phyloP scores from a whole-genome alignment of 1,140 invertebrate species.

The Helicoverpa armigera region DNA sequence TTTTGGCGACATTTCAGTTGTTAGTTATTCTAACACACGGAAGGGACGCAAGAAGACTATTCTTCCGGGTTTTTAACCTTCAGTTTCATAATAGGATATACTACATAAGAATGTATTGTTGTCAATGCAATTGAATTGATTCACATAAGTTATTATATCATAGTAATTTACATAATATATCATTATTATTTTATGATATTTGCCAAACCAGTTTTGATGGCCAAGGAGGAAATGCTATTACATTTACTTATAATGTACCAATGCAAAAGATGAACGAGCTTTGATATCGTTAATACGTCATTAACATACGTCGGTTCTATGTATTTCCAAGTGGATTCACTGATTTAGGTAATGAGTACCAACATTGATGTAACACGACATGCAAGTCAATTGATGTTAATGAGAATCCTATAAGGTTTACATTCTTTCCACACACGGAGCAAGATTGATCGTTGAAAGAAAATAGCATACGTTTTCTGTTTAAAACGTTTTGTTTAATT shows the following conservation, averaged over 20 bases:
- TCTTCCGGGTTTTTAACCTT: slow-evolving; percentile 48
- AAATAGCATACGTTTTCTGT: slow-evolving; percentile 16
- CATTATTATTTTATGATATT: neutral
- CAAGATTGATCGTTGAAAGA: slow-evolving; percentile 36
- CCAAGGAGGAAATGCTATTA: slow-evolving; percentile 12
- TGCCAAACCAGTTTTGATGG: slow-evolving; percentile 20
- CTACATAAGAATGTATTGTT: slow-evolving; percentile 31
- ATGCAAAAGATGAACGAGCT: neutral
- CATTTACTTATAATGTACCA: slow-evolving; percentile 21
- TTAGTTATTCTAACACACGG: slow-evolving; percentile 38
- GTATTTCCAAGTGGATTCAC: slow-evolving; percentile 9
- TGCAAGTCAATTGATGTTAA: slow-evolving; percentile 43
- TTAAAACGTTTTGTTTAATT: slow-evolving; percentile 32
- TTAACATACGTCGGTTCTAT: slow-evolving; percentile 19
- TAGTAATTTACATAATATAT: slow-evolving; percentile 27
- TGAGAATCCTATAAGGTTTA: slow-evolving; percentile 40
- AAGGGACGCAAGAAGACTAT: slow-evolving; percentile 41
- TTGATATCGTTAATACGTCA: slow-evolving; percentile 24
- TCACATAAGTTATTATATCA: slow-evolving; percentile 26
- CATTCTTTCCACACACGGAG: slow-evolving; percentile 32
- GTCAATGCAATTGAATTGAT: slow-evolving; percentile 39
- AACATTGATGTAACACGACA: slow-evolving; percentile 32
- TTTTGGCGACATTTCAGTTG: slow-evolving; percentile 29
- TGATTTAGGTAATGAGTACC: slow-evolving; percentile 27
- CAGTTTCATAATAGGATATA: slow-evolving; percentile 44